A percentile compares a stretch with the other conserved stretches of the same genome.
Evolutionary conservation across 2,113 vertebrate species (phyloP).

Genomic region (Toxostoma redivivum): DNA sequence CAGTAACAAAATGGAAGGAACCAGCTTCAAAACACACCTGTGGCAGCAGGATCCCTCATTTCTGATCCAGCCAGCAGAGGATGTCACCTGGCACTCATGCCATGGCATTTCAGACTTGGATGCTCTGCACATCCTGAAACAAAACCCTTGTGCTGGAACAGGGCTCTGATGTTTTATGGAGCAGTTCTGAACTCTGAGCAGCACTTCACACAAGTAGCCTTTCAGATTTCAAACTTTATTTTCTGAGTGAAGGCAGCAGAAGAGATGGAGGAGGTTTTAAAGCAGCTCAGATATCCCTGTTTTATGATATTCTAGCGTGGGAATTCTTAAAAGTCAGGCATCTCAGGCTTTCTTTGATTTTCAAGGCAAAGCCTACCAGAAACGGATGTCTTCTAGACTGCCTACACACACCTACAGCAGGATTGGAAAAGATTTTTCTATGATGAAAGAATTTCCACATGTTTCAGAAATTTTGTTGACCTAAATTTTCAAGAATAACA

Average conservation of each 20-base stretch:
- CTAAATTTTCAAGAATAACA: neutral
- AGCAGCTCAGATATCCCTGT: neutral
- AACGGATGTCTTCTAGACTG: neutral
- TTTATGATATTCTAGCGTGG: neutral
- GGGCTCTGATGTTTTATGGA: neutral
- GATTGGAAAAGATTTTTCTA: neutral
- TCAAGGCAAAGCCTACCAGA: neutral
- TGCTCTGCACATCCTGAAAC: neutral
- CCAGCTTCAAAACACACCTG: rapidly evolving
- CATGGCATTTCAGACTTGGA: neutral
- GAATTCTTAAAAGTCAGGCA: neutral
- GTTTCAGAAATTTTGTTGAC: neutral
- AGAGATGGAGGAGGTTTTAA: neutral
- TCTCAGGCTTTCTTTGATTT: conserved; percentile 3
- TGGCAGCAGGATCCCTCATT: neutral
- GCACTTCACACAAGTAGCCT: neutral
- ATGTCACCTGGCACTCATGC: neutral
- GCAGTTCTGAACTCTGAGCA: neutral
- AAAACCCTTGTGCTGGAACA: neutral
- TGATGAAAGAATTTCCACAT: neutral
- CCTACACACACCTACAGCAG: neutral
- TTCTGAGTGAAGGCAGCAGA: neutral
- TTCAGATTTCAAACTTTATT: neutral
- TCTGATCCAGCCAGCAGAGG: rapidly evolving
- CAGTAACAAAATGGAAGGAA: neutral